Evolutionary conservation across 2,113 vertebrate genomes (phyloP).

Genomic region (Ctenodactylus gundi): DNA sequence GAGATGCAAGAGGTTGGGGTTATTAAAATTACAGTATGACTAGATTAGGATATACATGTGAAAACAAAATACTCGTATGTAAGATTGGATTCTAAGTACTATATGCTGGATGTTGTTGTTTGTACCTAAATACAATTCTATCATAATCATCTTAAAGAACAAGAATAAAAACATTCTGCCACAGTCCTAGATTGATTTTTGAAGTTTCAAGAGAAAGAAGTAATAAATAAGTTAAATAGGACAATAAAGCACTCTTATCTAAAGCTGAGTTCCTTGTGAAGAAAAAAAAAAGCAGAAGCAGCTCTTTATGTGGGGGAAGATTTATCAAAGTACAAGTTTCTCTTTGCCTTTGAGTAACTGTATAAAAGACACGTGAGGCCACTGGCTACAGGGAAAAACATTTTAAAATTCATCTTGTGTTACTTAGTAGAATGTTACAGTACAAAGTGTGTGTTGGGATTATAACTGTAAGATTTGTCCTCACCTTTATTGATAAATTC

Average conservation of each 20-base stretch:
- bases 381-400: background rate
- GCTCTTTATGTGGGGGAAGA: background rate
- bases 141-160: background rate
- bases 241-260: background rate
- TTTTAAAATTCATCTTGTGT: constrained; percentile 29
- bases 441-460: constrained; percentile 7
- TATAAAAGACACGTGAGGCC: background rate
- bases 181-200: background rate
- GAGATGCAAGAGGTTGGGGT: background rate
- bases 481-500: background rate
- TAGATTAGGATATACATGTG: background rate
- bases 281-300: background rate
- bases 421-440: background rate
- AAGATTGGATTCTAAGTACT: background rate
- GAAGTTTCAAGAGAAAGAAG: background rate
- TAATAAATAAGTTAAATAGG: background rate
- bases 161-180: background rate
- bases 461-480: background rate
- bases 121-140: background rate
- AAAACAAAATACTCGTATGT: background rate
- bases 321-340: background rate
- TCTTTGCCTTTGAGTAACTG: background rate
- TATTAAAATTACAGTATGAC: background rate
- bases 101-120: background rate
- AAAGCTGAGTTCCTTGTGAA: background rate